Base-by-base conservation (phyloP, 2,113 vertebrate species). In the Hippoglossus stenolepis region DNA sequence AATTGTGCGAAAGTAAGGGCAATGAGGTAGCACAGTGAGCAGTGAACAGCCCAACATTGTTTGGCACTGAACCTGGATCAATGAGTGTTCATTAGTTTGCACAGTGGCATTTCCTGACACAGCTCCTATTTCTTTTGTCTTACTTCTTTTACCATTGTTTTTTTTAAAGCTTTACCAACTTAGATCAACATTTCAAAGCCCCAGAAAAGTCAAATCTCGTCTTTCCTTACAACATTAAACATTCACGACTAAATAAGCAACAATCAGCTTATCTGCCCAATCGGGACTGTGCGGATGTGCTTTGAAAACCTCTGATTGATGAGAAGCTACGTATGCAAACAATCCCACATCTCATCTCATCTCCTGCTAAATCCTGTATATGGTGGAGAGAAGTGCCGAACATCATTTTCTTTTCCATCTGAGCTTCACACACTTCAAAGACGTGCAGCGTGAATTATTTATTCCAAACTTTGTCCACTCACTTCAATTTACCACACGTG, bases 1-100 rank as follows among this genome's bases (percentile, higher is more conserved):
- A 49, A 80, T 3, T 57, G 40, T 24, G 24, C 5, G 59, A 35
- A 74, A 84, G 28, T 15, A 24, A 13, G 11, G 8, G 57, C 12
- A 63, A 62, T 58, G n/a, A 20, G n/a, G 26, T 38, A 35, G 45
- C 10, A 45, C 1, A 56, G 24, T n/a, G 23, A 24, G 18, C 20
- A 23, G 28, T n/a, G 23, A 24, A 21, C 28, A 23, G 28, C 51
- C 51, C 18, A 11, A 15, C 4, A 20, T n/a, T 70, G 23, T 59
- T 43, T 51, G 47, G 47, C 47, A 51, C 17, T 18, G 17, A 51
- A 18, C 47, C 47, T 15, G 47, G 47, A 51, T 51, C 47, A 18
- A 51, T 51, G 17, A 51, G 17, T 18, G 47, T 35, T 60, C 35
- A 8, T 53, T 28, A 3, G 45, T 31, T 66, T 6, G 21, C 23